A percentile compares a stretch with the other conserved stretches of the same genome.
These are phyloP conservation scores for Ptilodon capucinus DNA, from an alignment of 2,888 invertebrate genomes.

Conservation along the genomic window DNA sequence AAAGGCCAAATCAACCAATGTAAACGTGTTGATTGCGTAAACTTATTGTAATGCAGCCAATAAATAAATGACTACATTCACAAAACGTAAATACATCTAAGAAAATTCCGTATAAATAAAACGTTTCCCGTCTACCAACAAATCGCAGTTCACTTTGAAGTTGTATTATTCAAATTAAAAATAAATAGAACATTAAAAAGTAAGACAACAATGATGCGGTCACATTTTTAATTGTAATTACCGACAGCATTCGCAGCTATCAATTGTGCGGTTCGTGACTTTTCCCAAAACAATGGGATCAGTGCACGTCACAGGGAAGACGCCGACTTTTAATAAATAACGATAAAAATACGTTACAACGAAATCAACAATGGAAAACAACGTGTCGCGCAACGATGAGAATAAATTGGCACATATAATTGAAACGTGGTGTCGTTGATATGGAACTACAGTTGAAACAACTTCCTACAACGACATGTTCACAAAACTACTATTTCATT, in stretches of 20 bases:
- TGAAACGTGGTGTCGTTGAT: background rate
- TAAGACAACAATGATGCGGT: constrained; percentile 34
- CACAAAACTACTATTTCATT: too few relatives aligned
- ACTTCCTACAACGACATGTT: too few relatives aligned
- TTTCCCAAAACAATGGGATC: constrained; percentile 75
- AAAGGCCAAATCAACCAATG: too few relatives aligned
- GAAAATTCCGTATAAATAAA: background rate
- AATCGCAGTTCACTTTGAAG: background rate
- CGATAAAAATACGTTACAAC: constrained; percentile 47
- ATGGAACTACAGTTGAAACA: too few relatives aligned
- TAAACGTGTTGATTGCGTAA: too few relatives aligned
- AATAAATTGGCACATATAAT: constrained; percentile 2
- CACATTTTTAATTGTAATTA: constrained; percentile 60
- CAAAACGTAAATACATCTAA: background rate
- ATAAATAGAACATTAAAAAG: constrained; percentile 36
- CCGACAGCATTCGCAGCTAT: constrained; percentile 49
- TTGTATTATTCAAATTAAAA: constrained; percentile 22
- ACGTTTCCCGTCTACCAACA: background rate
- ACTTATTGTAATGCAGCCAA: too few relatives aligned
- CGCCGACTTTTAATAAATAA: constrained; percentile 59
- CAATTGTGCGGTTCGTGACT: constrained; percentile 71
- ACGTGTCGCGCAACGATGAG: constrained; percentile 22
- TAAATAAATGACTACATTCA: too few relatives aligned
- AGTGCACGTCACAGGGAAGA: constrained; percentile 53
- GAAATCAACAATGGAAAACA: constrained; percentile 45